Evolutionary conservation across 2,888 invertebrate genomes (phyloP).

Genomic region (Sarcophaga subvicina): DNA sequence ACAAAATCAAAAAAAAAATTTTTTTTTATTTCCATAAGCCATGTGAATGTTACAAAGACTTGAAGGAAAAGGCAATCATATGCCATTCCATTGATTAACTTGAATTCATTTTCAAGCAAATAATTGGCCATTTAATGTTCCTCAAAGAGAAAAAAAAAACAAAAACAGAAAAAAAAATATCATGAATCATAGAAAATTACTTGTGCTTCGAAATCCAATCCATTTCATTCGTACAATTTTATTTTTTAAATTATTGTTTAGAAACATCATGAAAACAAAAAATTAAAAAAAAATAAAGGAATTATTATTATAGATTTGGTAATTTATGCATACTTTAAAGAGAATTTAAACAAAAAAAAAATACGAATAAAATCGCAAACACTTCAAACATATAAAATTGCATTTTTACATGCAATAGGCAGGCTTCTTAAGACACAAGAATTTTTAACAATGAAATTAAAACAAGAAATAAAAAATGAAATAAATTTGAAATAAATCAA

Average conservation of each 20-base stretch:
- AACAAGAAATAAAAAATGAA: conserved; percentile 19
- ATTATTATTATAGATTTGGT: conserved; percentile 16
- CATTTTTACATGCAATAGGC: conserved; percentile 70
- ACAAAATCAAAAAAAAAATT: too few relatives aligned
- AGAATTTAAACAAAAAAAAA: conserved; percentile 12
- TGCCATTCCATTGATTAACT: too few relatives aligned
- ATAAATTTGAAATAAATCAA: conserved; percentile 28
- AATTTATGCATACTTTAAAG: conserved; percentile 58
- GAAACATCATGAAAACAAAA: conserved; percentile 5
- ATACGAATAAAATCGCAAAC: conserved; percentile 23
- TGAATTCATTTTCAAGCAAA: not conserved
- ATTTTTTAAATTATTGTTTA: conserved; percentile 44
- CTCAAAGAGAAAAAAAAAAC: not conserved
- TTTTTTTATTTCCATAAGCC: too few relatives aligned
- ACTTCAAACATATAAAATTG: conserved; percentile 61
- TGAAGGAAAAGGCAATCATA: too few relatives aligned
- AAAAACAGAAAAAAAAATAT: not conserved
- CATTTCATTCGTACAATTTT: conserved; percentile 10
- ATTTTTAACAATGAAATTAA: conserved; percentile 46
- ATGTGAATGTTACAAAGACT: too few relatives aligned
- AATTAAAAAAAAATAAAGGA: not conserved
- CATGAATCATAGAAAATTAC: conserved; percentile 59
- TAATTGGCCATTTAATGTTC: not conserved
- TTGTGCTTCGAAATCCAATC: conserved; percentile 7
- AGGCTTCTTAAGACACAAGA: conserved; percentile 12